Evolutionary conservation across 2,797 vertebrate species (phyloP), one percentile per base, ranked within the genome.

Genomic region (Ibycter americanus): DNA sequence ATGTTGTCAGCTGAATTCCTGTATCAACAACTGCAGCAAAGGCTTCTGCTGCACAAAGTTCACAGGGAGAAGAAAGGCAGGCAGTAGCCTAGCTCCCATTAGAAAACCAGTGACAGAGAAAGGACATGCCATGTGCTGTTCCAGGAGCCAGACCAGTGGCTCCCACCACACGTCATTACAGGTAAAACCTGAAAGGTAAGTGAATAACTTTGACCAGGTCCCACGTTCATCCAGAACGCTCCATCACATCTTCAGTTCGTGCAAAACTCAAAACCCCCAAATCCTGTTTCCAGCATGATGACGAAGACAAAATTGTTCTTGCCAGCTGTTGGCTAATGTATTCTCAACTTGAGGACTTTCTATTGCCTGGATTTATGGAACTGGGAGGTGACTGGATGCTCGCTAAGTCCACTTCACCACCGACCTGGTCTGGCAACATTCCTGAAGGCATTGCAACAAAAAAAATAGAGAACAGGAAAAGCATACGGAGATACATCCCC

Each of bases 401-500:
- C 8, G 0, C 52, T 17, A 6, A 32, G 92, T 89, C 94, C 94
- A 92, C 77, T 62, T 88, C 42, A 87, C 49, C 56, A 40, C n/a
- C 9, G 7, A 9, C 36, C 93, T 54, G 17, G 94, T 91, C 84
- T 58, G 61, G 74, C 92, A 93, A 92, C 94, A 97, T 96, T 96
- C 92, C 87, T 96, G 65, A 78, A 83, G 76, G 52, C 47, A 89
- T 10, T 81, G 22, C 67, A 87, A 66, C 42, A 32, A 42, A 76
- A 74, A 49, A 20, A 6, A 8, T 1, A 49, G 14, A 63, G 67
- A 87, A 63, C 15, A 40, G 67, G 62, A 85, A 63, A 67, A 52
- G 63, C 31, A 66, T 22, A 51, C 2, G 38, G 85, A 85, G 36
- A 58, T 59, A 14, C 36, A 55, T 34, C 9, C 56, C 46, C 61